Base-by-base conservation (phyloP, 2,888 invertebrate species). In the Agelastica alni region DNA sequence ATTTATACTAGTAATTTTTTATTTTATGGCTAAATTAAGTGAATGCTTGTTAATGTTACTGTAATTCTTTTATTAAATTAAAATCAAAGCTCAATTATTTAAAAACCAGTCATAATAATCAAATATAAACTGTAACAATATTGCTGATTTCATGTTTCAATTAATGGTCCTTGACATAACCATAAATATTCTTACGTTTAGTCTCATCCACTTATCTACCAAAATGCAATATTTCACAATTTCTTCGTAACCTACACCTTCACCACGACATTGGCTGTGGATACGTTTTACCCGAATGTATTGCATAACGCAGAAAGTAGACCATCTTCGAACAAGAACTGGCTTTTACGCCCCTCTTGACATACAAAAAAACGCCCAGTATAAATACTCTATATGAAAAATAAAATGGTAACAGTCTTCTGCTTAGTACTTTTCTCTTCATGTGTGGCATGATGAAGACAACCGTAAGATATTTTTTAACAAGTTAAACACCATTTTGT, bases 381-480 rank as follows among this genome's bases (percentile, higher is more conserved):
- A 73, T 73, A 73, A 70, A 72, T 70, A 69, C 64, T 56, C 56
- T 44, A 51, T 48, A 48, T 47, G 53, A 44, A 55, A 54, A 37
- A 52, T 22, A 46, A 64, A 58, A 51, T 48, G 42, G 59, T 66
- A 71, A 70, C 71, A 74, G 71, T 74, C 71, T 71, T 71, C 71
- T 69, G 69, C 69, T 69, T 60, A 56, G 56, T 52, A 47, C 45
- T 16, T 31, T 6, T 31, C 4, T 6, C 7, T 53, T 22, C 37
- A 56, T 58, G 58, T 46, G 53, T 56, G 66, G 69, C 68, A 71
- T 65, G 60, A 74, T 73, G 74, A 73, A 69, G 70, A 68, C 70
- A 39, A 63, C 69, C 68, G 74, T 74, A 66, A 70, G 72, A 66
- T 36, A n/a, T n/a, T n/a, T n/a, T n/a, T n/a, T n/a, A n/a, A n/a